Evolutionary conservation across 2,888 invertebrate species (phyloP).

Genomic region (Agonopterix subpropinquella): DNA sequence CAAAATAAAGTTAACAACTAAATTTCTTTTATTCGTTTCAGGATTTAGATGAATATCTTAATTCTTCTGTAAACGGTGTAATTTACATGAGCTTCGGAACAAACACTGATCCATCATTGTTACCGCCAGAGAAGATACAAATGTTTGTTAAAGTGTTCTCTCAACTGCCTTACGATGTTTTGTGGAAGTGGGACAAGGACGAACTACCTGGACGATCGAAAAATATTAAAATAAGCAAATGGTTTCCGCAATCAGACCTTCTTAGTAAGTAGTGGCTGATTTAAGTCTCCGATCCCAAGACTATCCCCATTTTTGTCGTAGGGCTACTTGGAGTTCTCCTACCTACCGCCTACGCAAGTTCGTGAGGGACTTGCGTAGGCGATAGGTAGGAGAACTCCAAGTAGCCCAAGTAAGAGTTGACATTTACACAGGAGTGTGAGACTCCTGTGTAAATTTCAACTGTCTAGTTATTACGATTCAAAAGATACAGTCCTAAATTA

Average conservation of each 20-base stretch:
- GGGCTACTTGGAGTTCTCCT: too few species aligned
- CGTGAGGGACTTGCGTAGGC: too few species aligned
- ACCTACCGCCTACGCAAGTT: too few species aligned
- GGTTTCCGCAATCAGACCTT: conserved; percentile 34
- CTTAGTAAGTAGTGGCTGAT: conserved; percentile 19
- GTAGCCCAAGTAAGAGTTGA: too few species aligned
- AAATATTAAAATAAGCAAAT: conserved; percentile 44
- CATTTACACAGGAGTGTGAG: too few species aligned
- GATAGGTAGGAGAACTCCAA: too few species aligned
- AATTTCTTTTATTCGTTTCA: conserved; percentile 10
- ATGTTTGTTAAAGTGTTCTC: conserved; percentile 41
- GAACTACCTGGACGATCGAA: conserved; percentile 21
- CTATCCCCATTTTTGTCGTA: too few species aligned
- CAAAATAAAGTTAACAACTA: background rate
- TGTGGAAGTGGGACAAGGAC: conserved; percentile 19
- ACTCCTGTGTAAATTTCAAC: too few species aligned
- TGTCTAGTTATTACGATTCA: too few species aligned
- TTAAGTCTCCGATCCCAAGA: too few species aligned
- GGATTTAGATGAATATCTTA: conserved; percentile 38
- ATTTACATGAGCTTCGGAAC: conserved; percentile 63
- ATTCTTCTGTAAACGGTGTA: conserved; percentile 51
- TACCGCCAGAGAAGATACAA: conserved; percentile 37
- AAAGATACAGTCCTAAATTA: too few species aligned
- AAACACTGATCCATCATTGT: conserved; percentile 35
- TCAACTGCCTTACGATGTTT: conserved; percentile 39